These are phyloP conservation scores for Sorex araneus DNA, from an alignment of 2,113 vertebrate species.

Conservation along the genomic window DNA sequence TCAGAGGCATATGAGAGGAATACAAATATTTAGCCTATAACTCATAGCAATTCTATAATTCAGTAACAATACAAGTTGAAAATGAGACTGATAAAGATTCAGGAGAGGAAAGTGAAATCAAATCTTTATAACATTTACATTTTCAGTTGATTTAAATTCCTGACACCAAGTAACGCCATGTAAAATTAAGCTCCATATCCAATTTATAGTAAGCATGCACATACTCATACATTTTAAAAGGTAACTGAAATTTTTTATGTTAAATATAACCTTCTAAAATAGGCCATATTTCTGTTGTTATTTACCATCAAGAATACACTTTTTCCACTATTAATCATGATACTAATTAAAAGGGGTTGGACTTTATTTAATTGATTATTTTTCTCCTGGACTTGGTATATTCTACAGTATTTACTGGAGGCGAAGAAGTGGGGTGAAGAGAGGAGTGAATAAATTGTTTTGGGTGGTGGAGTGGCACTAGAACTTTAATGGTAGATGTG, in stretches of 20 bases:
- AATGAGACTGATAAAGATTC: neutral
- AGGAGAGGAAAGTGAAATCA: neutral
- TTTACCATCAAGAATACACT: neutral
- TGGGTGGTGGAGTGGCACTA: too few species aligned
- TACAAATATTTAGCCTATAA: neutral
- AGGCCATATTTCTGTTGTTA: neutral
- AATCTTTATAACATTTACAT: constrained; percentile 14
- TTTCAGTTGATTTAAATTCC: constrained; percentile 35
- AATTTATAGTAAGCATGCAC: neutral
- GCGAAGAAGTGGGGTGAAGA: too few species aligned
- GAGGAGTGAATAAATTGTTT: too few species aligned
- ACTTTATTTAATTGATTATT: too few species aligned
- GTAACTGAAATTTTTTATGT: neutral
- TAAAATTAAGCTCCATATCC: constrained; percentile 19
- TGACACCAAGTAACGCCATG: neutral
- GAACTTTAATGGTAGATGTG: too few species aligned
- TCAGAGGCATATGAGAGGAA: neutral
- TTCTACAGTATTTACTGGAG: too few species aligned
- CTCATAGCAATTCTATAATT: neutral
- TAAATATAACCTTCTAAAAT: too few species aligned
- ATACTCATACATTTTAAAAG: neutral
- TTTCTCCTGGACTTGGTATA: too few species aligned
- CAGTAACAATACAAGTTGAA: neutral
- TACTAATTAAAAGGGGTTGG: too few species aligned
- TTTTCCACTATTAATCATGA: neutral